phyloP scores from a whole-genome alignment of 2,113 vertebrate genomes.

The Nettapus auritus region DNA sequence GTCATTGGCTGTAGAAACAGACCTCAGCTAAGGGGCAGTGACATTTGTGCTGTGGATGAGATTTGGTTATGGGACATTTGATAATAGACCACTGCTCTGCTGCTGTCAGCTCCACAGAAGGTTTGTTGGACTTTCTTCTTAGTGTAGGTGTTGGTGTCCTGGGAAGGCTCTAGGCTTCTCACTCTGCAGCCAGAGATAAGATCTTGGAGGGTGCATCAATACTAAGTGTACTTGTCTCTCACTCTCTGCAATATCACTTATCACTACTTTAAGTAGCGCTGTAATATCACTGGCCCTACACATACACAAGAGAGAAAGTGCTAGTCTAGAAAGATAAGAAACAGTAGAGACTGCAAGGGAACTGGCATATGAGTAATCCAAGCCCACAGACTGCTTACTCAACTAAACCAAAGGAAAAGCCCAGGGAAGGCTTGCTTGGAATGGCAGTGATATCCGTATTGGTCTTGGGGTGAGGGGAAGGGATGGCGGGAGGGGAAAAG shows the following conservation, averaged over 20 bases:
- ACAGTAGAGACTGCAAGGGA: background rate
- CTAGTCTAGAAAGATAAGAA: background rate
- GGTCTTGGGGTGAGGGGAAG: background rate
- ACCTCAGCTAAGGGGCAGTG: background rate
- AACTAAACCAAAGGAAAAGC: background rate
- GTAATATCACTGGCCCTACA: background rate
- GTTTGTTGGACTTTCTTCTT: background rate
- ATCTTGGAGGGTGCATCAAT: background rate
- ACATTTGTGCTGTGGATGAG: background rate
- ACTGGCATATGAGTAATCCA: background rate
- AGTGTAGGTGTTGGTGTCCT: background rate
- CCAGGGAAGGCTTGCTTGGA: background rate
- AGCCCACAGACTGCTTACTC: background rate
- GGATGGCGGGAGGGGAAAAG: background rate
- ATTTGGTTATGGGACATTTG: background rate
- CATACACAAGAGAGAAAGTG: background rate
- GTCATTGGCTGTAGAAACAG: background rate
- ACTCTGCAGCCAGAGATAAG: background rate
- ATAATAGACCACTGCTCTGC: background rate
- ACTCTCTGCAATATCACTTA: background rate
- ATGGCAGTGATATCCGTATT: background rate
- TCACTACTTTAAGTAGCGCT: background rate
- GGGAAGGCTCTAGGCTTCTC: background rate
- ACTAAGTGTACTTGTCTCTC: background rate
- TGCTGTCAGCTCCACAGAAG: background rate